phyloP scores from a whole-genome alignment of 1,140 invertebrate species.

The Sarcophaga bullata region DNA sequence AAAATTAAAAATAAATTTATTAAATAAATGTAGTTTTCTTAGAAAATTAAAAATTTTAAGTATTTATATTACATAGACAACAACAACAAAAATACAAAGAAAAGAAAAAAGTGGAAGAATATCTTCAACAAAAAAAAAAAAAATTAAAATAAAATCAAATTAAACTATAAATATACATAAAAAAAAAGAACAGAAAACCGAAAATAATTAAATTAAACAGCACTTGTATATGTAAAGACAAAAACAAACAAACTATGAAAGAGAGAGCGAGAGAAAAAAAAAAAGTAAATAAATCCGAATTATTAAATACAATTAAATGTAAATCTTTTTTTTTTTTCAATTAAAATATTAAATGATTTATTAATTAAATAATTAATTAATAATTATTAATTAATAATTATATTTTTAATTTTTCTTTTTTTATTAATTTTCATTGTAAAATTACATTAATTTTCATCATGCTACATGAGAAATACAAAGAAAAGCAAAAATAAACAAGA shows the following conservation, averaged over 20 bases:
- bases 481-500: no score
- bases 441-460: background rate
- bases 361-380: background rate
- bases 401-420: background rate
- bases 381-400: background rate
- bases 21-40: conserved; percentile 41
- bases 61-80: conserved; percentile 52
- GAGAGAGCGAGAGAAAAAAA: no score
- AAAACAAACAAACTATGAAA: conserved; percentile 49
- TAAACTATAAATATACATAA: background rate
- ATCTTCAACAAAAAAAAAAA: conserved; percentile 2
- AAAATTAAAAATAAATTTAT: background rate
- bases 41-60: conserved; percentile 50
- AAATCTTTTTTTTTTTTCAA: conserved; percentile 2
- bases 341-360: conserved; percentile 1
- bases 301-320: background rate
- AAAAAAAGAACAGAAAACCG: conserved; percentile 9
- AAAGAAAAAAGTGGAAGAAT: conserved; percentile 19
- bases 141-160: background rate
- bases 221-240: conserved; percentile 52
- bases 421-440: background rate
- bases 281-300: no score
- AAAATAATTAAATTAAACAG: conserved; percentile 44
- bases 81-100: conserved; percentile 35
- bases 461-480: background rate